Conservation (phyloP, 2,113 vertebrate genomes). For the Antidorcas marsupialis region DNA sequence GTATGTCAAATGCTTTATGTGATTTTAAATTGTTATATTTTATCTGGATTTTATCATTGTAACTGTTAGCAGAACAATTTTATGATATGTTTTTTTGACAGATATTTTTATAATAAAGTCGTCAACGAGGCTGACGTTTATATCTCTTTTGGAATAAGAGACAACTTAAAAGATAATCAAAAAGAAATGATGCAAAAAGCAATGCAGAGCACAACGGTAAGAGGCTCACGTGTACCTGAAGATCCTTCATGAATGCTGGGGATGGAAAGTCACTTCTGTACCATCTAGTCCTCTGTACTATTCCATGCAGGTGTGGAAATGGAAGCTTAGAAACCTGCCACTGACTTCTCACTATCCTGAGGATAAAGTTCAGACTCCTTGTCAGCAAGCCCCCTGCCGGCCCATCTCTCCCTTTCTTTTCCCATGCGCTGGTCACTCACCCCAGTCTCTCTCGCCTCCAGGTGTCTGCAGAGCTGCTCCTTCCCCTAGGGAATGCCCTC, state of each 20-base stretch:
- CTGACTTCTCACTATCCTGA: neutral
- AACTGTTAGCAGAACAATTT: constrained; percentile 9
- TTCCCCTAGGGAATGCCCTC: neutral
- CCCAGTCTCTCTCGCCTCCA: neutral
- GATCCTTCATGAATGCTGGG: neutral
- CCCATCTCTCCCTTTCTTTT: neutral
- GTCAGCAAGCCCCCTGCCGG: neutral
- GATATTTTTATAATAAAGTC: constrained; percentile 83
- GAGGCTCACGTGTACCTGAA: neutral
- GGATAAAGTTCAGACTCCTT: neutral
- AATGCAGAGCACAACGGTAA: constrained; percentile 73
- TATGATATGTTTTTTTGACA: constrained; percentile 66
- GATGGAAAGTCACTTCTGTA: neutral
- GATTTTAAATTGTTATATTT: neutral
- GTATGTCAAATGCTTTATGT: neutral
- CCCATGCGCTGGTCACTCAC: neutral
- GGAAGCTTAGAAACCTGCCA: neutral
- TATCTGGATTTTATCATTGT: neutral
- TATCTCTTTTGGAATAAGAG: constrained; percentile 80
- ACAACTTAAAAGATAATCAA: constrained; percentile 61
- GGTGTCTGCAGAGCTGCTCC: neutral
- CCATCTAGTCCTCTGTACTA: neutral
- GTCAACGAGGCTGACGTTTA: constrained; percentile 78
- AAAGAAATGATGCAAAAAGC: constrained; percentile 81
- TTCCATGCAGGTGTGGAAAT: neutral